These are phyloP conservation scores for Anadara kagoshimensis DNA, from an alignment of 1,140 invertebrate genomes.

Conservation along the genomic window DNA sequence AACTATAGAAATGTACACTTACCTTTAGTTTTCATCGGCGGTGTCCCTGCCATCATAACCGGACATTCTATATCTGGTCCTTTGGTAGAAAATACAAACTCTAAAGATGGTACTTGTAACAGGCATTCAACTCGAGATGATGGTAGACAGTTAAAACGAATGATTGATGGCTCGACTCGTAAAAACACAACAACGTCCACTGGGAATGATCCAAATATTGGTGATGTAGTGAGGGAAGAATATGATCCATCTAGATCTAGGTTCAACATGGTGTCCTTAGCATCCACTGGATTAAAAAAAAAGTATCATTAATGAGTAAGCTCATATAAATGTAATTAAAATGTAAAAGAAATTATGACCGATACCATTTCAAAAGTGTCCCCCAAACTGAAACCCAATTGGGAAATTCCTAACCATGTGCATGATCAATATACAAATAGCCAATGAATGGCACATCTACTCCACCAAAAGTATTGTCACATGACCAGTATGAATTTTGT, in stretches of 20 bases:
- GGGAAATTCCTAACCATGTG: no score
- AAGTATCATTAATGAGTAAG: neutral
- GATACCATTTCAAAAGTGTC: neutral
- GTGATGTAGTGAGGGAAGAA: conserved; percentile 59
- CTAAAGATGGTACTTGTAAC: conserved; percentile 93
- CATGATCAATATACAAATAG: no score
- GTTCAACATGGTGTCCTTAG: conserved; percentile 58
- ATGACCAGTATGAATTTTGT: no score
- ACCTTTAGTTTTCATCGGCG: conserved; percentile 64
- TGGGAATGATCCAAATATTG: conserved; percentile 89
- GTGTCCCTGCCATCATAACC: conserved; percentile 57
- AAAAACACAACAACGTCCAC: conserved; percentile 99
- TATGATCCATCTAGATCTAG: conserved; percentile 65
- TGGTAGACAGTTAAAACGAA: conserved; percentile 91
- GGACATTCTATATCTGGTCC: conserved; percentile 64
- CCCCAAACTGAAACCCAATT: neutral
- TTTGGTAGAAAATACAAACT: conserved; percentile 78
- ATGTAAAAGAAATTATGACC: neutral
- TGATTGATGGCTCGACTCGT: conserved; percentile 97
- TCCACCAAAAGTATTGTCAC: no score
- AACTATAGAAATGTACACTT: no score
- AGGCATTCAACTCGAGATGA: conserved; percentile 97
- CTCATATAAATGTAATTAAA: neutral
- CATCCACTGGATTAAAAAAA: conserved; percentile 41
- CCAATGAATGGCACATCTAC: no score